These are phyloP conservation scores for Drosophila subquinaria DNA, from an alignment of 2,888 invertebrate genomes.

Conservation along the genomic window DNA sequence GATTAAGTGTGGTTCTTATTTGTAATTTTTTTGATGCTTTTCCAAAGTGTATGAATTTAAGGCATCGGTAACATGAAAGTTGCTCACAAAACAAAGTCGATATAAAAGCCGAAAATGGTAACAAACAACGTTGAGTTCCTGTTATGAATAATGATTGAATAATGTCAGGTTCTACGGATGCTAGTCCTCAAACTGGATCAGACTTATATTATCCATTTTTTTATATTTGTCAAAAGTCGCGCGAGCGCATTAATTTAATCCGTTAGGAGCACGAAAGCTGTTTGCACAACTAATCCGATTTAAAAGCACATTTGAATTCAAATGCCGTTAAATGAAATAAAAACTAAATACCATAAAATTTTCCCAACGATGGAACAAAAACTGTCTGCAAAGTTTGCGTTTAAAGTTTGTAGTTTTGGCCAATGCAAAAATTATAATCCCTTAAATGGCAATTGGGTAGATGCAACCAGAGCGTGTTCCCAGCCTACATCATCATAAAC, in stretches of 20 bases:
- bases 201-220: background rate
- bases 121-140: no score
- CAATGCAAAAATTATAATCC: constrained; percentile 75
- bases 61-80: no score
- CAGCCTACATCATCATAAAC: background rate
- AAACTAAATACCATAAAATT: constrained; percentile 56
- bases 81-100: no score
- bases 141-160: no score
- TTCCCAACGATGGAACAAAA: constrained; percentile 58
- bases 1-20: no score
- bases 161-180: no score
- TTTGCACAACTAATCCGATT: constrained; percentile 77
- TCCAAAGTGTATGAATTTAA: no score
- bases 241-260: constrained; percentile 74
- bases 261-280: constrained; percentile 65
- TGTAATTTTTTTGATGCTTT: no score
- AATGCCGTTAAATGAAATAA: constrained; percentile 71
- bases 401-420: constrained; percentile 58
- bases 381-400: constrained; percentile 76
- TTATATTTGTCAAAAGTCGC: constrained; percentile 38
- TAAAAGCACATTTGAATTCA: constrained; percentile 80
- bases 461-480: background rate
- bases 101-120: no score
- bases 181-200: no score
- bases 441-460: constrained; percentile 67